These are phyloP conservation scores for Psilopsiagon aymara DNA, from an alignment of 2,113 vertebrate genomes.

Conservation along the genomic window DNA sequence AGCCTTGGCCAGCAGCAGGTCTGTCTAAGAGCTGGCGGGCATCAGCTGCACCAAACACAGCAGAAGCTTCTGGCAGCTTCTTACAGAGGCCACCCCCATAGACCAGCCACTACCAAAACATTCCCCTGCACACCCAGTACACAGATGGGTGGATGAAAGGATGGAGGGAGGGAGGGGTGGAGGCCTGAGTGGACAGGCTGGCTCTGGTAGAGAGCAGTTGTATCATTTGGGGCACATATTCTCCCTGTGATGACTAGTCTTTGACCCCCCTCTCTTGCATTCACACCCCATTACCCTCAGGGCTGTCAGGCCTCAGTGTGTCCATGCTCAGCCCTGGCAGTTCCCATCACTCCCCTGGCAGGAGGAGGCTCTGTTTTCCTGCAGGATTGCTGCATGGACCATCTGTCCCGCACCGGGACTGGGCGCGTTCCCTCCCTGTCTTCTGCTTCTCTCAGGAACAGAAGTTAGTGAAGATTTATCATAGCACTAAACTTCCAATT, in stretches of 20 bases:
- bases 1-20: background rate
- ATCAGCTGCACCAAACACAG: background rate
- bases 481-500: constrained; percentile 47
- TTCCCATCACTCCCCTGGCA: fast-evolving
- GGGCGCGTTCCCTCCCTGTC: background rate
- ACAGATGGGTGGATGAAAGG: background rate
- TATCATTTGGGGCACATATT: background rate
- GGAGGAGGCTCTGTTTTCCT: background rate
- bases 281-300: fast-evolving
- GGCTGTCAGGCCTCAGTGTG: background rate
- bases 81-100: background rate
- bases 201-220: background rate
- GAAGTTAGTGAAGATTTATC: constrained; percentile 61
- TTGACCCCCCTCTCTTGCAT: background rate
- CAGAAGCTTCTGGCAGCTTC: background rate
- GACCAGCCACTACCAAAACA: background rate
- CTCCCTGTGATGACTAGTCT: background rate
- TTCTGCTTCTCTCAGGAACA: constrained; percentile 4
- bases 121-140: background rate
- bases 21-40: background rate
- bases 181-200: background rate
- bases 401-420: fast-evolving
- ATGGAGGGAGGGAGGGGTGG: too few species aligned
- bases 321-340: background rate
- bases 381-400: background rate